Percentiles rank a stretch among this genome's conserved stretches.
These are phyloP conservation scores for Podocnemis expansa DNA, from an alignment of 2,113 vertebrate species.

Conservation along the genomic window DNA sequence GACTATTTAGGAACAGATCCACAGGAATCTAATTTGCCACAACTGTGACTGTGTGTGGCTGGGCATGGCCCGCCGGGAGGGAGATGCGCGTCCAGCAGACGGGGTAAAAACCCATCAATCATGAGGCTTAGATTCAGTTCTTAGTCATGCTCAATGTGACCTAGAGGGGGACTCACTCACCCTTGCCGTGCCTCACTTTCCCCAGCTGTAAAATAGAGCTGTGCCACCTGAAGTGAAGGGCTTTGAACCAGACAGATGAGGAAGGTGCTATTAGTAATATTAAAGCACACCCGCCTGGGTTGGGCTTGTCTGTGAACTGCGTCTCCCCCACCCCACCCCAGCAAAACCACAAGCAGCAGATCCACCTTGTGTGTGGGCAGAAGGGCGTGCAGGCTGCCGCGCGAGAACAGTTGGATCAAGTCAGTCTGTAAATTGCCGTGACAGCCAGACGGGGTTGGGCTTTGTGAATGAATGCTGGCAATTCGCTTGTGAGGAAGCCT, in stretches of 20 bases:
- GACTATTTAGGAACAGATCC: slow-evolving; percentile 16
- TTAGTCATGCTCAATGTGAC: fast-evolving
- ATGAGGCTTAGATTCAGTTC: fast-evolving
- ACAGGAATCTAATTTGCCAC: neutral
- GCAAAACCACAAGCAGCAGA: fast-evolving
- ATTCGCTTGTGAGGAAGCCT: neutral
- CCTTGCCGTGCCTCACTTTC: neutral
- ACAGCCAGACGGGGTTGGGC: fast-evolving
- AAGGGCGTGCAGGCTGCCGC: fast-evolving
- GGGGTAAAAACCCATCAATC: neutral
- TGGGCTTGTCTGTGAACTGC: neutral
- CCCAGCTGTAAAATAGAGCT: neutral
- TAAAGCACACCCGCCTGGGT: too few species aligned
- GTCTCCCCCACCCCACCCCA: neutral
- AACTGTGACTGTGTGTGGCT: neutral
- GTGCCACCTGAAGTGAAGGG: neutral
- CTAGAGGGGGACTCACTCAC: fast-evolving
- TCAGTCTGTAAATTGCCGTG: fast-evolving
- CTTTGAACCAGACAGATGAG: neutral
- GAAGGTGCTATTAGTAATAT: neutral
- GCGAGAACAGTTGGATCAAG: neutral
- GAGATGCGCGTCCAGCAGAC: fast-evolving
- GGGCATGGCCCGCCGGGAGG: neutral
- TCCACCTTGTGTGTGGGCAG: fast-evolving
- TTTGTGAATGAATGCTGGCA: fast-evolving